Evolutionary conservation across 2,888 invertebrate species (phyloP).

Genomic region (Dromius quadrimaculatus): DNA sequence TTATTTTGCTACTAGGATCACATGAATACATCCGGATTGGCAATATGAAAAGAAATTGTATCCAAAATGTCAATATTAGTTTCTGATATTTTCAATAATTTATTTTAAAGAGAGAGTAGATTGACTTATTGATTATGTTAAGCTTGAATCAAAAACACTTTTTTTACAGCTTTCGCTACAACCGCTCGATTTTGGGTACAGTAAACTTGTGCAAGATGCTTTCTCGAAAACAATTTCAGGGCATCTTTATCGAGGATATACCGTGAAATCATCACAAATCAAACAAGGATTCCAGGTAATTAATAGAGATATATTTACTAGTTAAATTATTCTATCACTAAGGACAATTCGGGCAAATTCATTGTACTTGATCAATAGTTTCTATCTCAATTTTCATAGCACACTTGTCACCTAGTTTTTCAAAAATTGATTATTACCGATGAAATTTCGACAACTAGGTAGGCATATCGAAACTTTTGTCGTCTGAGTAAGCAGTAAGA

Average conservation of each 20-base stretch:
- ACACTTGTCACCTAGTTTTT: too few relatives aligned
- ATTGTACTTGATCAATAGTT: too few relatives aligned
- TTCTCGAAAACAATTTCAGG: slow-evolving; percentile 62
- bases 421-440: too few relatives aligned
- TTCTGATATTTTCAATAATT: too few relatives aligned
- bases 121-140: not conserved
- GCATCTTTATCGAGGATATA: slow-evolving; percentile 75
- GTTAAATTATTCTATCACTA: not conserved
- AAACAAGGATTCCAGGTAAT: not conserved
- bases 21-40: too few relatives aligned
- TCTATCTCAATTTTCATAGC: too few relatives aligned
- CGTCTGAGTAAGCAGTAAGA: too few relatives aligned
- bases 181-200: slow-evolving; percentile 68
- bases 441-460: too few relatives aligned
- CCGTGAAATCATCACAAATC: slow-evolving; percentile 61
- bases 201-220: slow-evolving; percentile 67
- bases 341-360: not conserved
- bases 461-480: too few relatives aligned
- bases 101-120: slow-evolving; percentile 11
- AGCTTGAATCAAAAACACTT: slow-evolving; percentile 28
- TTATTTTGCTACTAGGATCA: too few relatives aligned
- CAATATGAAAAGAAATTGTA: too few relatives aligned
- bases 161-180: slow-evolving; percentile 72
- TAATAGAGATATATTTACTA: not conserved
- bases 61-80: too few relatives aligned